Evolutionary conservation across 2,888 invertebrate genomes (phyloP).

Genomic region (Stenchaetothrips biformis): DNA sequence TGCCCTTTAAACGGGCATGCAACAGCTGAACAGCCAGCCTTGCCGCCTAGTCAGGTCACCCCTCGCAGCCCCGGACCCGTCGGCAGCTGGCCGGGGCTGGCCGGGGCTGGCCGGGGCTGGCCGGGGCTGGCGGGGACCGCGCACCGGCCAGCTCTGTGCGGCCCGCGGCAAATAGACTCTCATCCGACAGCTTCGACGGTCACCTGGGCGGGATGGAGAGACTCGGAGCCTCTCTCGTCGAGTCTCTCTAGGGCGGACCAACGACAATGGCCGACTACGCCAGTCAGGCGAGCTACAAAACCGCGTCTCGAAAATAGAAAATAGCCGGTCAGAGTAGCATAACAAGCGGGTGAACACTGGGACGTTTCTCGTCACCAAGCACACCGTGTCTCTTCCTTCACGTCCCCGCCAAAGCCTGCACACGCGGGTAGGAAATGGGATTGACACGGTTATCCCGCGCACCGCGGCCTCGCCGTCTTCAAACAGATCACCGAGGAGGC

Average conservation of each 20-base stretch:
- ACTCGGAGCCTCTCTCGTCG: background rate
- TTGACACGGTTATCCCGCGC: too few species aligned
- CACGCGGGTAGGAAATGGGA: background rate
- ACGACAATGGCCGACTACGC: background rate
- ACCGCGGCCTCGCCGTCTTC: background rate
- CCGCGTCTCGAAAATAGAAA: too few species aligned
- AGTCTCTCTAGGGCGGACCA: background rate
- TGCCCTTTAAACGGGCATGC: background rate
- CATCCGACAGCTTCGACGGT: too few species aligned
- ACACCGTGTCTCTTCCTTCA: too few species aligned
- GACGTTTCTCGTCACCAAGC: too few species aligned
- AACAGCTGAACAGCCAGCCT: background rate
- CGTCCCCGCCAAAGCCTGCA: background rate
- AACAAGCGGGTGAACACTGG: too few species aligned
- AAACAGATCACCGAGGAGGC: background rate
- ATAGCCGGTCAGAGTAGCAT: too few species aligned
- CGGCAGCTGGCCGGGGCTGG: conserved; percentile 3
- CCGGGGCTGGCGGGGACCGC: background rate
- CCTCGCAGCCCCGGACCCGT: background rate
- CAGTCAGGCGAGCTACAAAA: too few species aligned
- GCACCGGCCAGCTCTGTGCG: background rate
- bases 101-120: background rate
- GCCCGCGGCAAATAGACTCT: background rate
- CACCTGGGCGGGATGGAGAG: too few species aligned
- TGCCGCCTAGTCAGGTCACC: background rate